Percentiles rank a stretch among this genome's conserved stretches.
Conservation (phyloP, 1,140 invertebrate genomes). For the Papilio aristodemus region DNA sequence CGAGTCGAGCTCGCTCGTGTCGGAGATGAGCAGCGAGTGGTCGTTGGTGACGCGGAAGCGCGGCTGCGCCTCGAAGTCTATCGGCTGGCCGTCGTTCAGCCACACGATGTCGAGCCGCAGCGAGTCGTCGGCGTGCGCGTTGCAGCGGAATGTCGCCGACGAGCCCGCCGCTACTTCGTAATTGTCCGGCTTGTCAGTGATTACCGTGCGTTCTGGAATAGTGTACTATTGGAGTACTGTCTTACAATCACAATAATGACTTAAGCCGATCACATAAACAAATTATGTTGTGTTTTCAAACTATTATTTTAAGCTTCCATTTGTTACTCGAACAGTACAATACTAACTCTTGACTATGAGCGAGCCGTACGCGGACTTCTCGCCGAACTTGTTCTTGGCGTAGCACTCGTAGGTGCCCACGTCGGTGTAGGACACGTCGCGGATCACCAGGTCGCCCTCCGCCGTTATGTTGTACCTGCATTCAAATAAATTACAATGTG, state of each 20-base stretch:
- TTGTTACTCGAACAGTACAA: not conserved
- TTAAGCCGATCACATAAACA: not conserved
- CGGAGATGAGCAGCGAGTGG: slow-evolving; percentile 95
- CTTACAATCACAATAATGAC: not conserved
- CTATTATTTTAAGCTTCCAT: too few species aligned
- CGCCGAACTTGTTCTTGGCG: slow-evolving; percentile 96
- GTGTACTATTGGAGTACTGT: not conserved
- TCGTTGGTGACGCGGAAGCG: slow-evolving; percentile 91
- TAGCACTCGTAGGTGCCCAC: slow-evolving; percentile 94
- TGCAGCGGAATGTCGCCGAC: slow-evolving; percentile 95
- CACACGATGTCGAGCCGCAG: slow-evolving; percentile 92
- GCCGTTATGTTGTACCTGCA: slow-evolving; percentile 71
- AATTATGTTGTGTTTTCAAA: too few species aligned
- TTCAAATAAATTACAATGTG: not conserved
- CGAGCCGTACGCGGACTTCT: slow-evolving; percentile 86
- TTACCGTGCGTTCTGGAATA: slow-evolving; percentile 87
- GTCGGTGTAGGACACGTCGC: slow-evolving; percentile 90
- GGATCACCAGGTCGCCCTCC: slow-evolving; percentile 92
- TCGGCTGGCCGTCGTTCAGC: slow-evolving; percentile 90
- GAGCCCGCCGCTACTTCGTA: slow-evolving; percentile 95
- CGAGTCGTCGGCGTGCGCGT: slow-evolving; percentile 91
- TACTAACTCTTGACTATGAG: slow-evolving; percentile 90
- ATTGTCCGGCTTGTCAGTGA: slow-evolving; percentile 92
- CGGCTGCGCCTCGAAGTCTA: slow-evolving; percentile 93
- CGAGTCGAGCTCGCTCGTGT: slow-evolving; percentile 96